Percentiles rank a stretch among this genome's conserved stretches.
Conservation (phyloP, 2,888 invertebrate species). For the Meta bourneti region DNA sequence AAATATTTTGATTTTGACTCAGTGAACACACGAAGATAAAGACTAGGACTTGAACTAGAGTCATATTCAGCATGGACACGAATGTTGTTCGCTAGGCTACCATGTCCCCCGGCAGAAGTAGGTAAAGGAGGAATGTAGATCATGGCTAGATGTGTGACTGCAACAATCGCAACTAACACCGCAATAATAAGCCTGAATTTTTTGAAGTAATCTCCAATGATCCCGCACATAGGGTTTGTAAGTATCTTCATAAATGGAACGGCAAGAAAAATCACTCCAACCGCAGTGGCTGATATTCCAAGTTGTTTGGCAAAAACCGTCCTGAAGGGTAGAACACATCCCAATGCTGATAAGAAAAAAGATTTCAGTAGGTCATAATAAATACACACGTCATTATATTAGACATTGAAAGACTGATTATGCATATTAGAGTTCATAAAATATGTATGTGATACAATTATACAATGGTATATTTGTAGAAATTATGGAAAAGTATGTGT, state of each 20-base stretch:
- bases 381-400: too few species aligned
- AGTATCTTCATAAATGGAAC: conserved; percentile 76
- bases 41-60: too few species aligned
- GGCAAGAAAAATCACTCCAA: conserved; percentile 75
- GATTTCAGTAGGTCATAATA: too few species aligned
- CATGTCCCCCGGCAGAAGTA: not conserved
- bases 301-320: conserved; percentile 74
- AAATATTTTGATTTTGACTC: not conserved
- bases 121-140: conserved; percentile 39
- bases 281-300: conserved; percentile 75
- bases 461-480: too few species aligned
- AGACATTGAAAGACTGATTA: too few species aligned
- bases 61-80: not conserved
- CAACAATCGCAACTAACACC: conserved; percentile 24
- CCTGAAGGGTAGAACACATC: conserved; percentile 74
- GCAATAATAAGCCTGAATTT: conserved; percentile 42
- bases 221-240: conserved; percentile 76
- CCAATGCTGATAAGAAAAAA: conserved; percentile 79
- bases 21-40: not conserved
- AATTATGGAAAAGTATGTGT: too few species aligned
- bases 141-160: conserved; percentile 43
- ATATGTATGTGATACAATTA: not conserved
- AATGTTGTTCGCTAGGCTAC: not conserved
- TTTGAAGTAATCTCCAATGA: conserved; percentile 75
- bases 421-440: too few species aligned